Conservation (phyloP, 2,888 invertebrate species). For the Tuta absoluta region DNA sequence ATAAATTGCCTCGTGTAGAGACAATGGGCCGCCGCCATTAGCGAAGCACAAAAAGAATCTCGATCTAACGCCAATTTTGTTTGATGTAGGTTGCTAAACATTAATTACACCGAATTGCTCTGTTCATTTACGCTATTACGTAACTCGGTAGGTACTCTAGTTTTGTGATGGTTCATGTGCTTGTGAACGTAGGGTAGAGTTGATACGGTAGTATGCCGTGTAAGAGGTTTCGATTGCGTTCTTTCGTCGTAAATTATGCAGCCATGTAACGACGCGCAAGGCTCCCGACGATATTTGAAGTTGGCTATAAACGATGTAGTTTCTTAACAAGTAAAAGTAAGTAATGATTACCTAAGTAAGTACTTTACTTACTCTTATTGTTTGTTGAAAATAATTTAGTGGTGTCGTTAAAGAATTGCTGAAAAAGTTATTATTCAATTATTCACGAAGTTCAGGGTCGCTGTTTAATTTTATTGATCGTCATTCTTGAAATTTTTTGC, state of each 20-base stretch:
- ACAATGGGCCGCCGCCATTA: slow-evolving; percentile 54
- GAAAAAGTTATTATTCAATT: not conserved
- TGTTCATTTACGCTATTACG: slow-evolving; percentile 41
- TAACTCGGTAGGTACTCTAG: slow-evolving; percentile 31
- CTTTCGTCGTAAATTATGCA: slow-evolving; percentile 23
- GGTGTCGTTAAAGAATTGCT: not conserved
- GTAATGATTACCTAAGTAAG: too few species aligned
- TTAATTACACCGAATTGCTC: slow-evolving; percentile 38
- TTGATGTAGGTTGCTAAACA: slow-evolving; percentile 50
- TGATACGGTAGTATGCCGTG: slow-evolving; percentile 7
- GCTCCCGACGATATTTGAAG: not conserved
- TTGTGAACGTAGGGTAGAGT: not conserved
- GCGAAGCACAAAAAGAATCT: slow-evolving; percentile 49
- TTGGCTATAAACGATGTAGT: not conserved
- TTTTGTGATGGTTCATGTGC: not conserved
- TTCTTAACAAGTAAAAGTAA: not conserved
- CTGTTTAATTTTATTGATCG: slow-evolving; percentile 21
- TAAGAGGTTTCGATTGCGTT: slow-evolving; percentile 1
- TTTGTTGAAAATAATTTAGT: too few species aligned
- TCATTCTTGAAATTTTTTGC: not conserved
- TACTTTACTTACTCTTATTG: too few species aligned
- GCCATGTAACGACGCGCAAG: slow-evolving; percentile 12
- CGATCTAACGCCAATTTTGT: slow-evolving; percentile 52
- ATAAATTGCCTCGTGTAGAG: slow-evolving; percentile 57
- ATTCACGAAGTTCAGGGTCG: slow-evolving; percentile 1